A percentile compares a stretch with the other conserved stretches of the same genome.
Evolutionary conservation across 2,888 invertebrate species (phyloP).

Genomic region (Tanypteryx hageni): DNA sequence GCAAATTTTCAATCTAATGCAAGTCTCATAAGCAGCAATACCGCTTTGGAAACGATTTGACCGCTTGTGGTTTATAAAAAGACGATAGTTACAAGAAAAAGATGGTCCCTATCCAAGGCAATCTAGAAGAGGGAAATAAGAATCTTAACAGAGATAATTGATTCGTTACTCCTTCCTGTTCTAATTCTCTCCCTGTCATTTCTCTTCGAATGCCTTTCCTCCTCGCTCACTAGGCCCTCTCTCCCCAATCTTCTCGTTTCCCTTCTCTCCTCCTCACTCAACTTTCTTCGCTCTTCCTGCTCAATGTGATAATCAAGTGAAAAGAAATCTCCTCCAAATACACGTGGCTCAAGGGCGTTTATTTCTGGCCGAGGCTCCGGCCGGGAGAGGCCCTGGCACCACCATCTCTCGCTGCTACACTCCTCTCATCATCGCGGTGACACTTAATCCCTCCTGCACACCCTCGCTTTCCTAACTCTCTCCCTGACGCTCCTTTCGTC

Average conservation of each 20-base stretch:
- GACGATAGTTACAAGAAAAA: too few relatives aligned
- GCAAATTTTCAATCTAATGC: too few relatives aligned
- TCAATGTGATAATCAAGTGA: conserved; percentile 52
- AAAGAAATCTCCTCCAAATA: conserved; percentile 49
- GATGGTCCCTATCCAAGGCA: too few relatives aligned
- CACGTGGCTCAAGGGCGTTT: conserved; percentile 61
- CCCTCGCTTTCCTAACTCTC: neutral
- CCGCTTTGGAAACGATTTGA: too few relatives aligned
- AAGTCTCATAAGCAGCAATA: too few relatives aligned
- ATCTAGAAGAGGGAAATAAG: too few relatives aligned
- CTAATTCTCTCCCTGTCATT: neutral
- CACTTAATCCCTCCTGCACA: neutral
- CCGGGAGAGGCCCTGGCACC: conserved; percentile 56
- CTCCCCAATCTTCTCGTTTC: neutral
- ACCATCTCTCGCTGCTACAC: neutral
- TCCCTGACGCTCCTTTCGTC: neutral
- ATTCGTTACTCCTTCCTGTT: neutral
- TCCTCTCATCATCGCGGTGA: neutral
- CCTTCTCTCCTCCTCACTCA: neutral
- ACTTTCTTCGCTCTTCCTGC: conserved; percentile 31
- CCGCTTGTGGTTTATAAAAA: too few relatives aligned
- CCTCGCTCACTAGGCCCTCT: neutral
- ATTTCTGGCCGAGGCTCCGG: conserved; percentile 41
- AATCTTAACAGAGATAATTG: neutral
- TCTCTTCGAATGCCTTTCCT: neutral